phyloP scores from a whole-genome alignment of 2,113 vertebrate genomes.

The Nannospalax galili region DNA sequence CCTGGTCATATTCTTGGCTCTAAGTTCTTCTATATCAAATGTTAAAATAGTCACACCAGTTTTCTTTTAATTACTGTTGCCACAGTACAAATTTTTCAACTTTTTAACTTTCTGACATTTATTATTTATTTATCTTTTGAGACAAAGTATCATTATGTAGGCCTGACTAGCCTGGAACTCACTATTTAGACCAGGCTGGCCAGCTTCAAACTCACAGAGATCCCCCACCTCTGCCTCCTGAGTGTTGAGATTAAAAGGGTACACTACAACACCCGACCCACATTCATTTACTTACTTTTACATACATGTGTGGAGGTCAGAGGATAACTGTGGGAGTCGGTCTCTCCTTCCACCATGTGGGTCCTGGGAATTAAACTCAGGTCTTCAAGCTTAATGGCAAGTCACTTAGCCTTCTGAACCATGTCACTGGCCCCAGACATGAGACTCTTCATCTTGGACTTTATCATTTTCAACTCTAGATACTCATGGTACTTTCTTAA shows the following conservation, averaged over 20 bases:
- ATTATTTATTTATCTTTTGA: too few relatives aligned
- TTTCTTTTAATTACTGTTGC: constrained; percentile 16
- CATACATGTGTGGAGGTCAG: background rate
- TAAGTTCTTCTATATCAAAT: constrained; percentile 1
- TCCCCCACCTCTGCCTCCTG: too few relatives aligned
- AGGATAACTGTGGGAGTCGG: background rate
- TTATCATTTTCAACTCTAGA: constrained; percentile 4
- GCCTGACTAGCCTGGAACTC: too few relatives aligned
- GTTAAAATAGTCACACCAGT: background rate
- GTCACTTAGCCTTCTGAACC: background rate
- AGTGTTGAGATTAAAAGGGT: too few relatives aligned
- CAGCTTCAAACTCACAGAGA: too few relatives aligned
- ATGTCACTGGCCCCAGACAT: background rate
- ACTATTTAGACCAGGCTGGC: too few relatives aligned
- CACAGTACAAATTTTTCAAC: background rate
- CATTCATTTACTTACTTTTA: too few relatives aligned
- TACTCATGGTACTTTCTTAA: background rate
- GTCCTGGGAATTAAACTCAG: background rate
- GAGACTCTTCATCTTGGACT: background rate
- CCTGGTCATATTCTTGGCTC: background rate
- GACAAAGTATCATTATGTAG: too few relatives aligned
- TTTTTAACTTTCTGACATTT: background rate
- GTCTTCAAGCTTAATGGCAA: background rate
- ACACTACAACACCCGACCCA: too few relatives aligned
- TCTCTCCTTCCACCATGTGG: background rate